phyloP scores from a whole-genome alignment of 2,113 vertebrate species.

The Halichoerus grypus region DNA sequence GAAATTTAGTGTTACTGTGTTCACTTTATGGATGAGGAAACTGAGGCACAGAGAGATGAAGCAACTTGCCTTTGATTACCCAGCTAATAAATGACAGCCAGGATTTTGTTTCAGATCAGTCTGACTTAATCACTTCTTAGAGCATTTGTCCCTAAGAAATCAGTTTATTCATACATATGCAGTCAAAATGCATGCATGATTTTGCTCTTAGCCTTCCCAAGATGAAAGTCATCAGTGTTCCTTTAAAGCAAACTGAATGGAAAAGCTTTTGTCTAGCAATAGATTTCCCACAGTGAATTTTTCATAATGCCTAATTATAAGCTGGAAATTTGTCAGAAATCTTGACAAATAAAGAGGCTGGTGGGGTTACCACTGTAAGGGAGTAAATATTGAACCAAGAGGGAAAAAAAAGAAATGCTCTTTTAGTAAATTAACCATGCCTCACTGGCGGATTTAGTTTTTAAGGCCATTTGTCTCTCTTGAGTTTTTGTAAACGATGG shows the following conservation, averaged over 20 bases:
- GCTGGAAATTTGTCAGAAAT: constrained; percentile 58
- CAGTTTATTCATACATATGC: background rate
- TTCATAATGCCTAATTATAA: constrained; percentile 62
- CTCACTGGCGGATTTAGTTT: constrained; percentile 58
- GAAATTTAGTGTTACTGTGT: background rate
- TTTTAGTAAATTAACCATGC: constrained; percentile 48
- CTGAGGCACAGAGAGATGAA: background rate
- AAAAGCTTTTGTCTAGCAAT: background rate
- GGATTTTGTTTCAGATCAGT: background rate
- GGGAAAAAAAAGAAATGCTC: background rate
- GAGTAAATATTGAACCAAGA: constrained; percentile 54
- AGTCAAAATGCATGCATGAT: background rate
- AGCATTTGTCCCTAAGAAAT: background rate
- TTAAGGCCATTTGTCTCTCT: constrained; percentile 63
- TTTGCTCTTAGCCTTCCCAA: constrained; percentile 39
- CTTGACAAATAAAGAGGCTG: constrained; percentile 46
- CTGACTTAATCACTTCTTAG: background rate
- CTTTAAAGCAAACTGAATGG: constrained; percentile 19
- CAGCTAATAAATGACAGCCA: background rate
- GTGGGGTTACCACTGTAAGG: background rate
- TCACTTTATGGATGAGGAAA: constrained; percentile 17
- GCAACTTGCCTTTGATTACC: background rate
- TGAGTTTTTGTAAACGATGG: constrained; percentile 52
- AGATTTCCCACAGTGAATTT: constrained; percentile 27
- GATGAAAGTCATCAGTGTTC: constrained; percentile 39